Evolutionary conservation across 92 coral and sea anemone species (phyloP), one percentile per base, ranked within the genome.

Genomic region (Actinostola sp.): DNA sequence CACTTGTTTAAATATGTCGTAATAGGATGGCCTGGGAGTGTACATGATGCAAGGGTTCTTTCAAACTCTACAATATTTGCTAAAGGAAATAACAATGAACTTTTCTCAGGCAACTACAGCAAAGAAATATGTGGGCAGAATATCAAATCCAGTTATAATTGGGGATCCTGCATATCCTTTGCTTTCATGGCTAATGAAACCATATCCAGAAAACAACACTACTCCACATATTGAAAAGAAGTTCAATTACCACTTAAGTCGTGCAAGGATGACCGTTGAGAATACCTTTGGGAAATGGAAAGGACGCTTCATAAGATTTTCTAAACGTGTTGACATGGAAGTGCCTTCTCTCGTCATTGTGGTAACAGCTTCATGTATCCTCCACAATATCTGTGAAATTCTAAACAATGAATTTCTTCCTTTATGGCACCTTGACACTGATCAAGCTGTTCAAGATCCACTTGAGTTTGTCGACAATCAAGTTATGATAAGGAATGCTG

Each of bases 11-110:
- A 56, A 36, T 67, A 77, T 67, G 75, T 77, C 23, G 75, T 77
- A 31, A 77, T 67, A 49, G 82, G 69, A 36, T 67, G 82, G 82
- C 82, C 82, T 53, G 75, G 90, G 16, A 74, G 90, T 61, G 86
- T 67, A 15, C 90, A 85, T 44, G 79, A 85, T 33, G 90, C 90
- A 14, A 19, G 78, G 1, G 73, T 85, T 1, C 57, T 83, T 32
- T 53, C 70, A 27, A 83, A 76, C 45, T 84, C 81, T 11, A 52
- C 15, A 12, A 24, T 63, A 17, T 63, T 15, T 39, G 31, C 17
- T 16, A 32, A 0, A 33, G 51, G 70, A 23, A 36, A 19, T 42
- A 39, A 63, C 1, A 39, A 36, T 10, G 25, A 11, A 19, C 45
- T 42, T 63, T 13, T 63, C 25, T 24, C n/a, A 16, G 16, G 33